A percentile compares a stretch with the other conserved stretches of the same genome.
These are phyloP conservation scores for Chirona hameri DNA, from an alignment of 2,888 invertebrate species.

Conservation along the genomic window DNA sequence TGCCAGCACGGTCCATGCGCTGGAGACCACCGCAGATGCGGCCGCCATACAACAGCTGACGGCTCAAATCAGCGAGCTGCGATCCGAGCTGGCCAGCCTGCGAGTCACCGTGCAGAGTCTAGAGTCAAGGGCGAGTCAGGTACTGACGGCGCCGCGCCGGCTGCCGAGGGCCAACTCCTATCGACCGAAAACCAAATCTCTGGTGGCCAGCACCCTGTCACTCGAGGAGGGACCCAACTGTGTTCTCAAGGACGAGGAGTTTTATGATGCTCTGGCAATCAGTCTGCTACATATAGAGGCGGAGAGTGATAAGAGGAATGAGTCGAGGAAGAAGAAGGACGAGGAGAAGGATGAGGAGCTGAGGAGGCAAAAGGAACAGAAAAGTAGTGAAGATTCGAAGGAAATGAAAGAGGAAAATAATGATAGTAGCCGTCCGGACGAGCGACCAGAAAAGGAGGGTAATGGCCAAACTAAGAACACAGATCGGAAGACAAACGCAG, in stretches of 20 bases:
- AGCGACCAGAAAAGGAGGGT: background rate
- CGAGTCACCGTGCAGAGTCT: background rate
- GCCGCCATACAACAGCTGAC: background rate
- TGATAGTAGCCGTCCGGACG: background rate
- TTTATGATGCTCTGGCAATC: constrained; percentile 98
- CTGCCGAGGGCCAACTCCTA: background rate
- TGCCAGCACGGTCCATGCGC: no score
- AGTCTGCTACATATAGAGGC: constrained; percentile 94
- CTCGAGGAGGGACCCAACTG: constrained; percentile 93
- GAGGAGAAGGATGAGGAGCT: no score
- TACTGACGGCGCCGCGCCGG: background rate
- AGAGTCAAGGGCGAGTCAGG: background rate
- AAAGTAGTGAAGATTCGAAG: background rate
- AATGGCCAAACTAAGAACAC: background rate
- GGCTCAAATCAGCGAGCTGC: background rate
- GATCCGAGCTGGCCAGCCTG: background rate
- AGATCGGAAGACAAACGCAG: background rate
- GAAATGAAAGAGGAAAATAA: no score
- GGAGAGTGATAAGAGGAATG: constrained; percentile 67
- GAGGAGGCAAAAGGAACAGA: background rate
- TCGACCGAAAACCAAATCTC: background rate
- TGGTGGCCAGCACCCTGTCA: background rate
- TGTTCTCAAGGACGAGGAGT: constrained; percentile 94
- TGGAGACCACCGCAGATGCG: background rate
- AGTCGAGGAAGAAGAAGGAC: constrained; percentile 44